phyloP scores from a whole-genome alignment of 1,140 invertebrate genomes.

The Drosophila baimaii region DNA sequence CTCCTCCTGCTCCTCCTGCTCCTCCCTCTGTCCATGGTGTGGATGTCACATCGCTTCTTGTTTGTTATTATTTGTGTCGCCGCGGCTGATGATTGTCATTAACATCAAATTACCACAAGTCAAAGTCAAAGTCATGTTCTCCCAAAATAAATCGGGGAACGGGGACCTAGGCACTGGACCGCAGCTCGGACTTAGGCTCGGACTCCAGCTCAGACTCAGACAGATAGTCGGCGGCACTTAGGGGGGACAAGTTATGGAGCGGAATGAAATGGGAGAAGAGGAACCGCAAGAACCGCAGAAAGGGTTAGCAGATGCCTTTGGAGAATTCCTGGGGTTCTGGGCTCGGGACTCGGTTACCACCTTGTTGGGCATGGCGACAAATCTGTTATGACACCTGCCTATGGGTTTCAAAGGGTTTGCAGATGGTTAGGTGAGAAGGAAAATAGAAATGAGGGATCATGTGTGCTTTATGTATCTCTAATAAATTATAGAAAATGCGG shows the following conservation, averaged over 20 bases:
- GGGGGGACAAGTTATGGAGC: slow-evolving; percentile 56
- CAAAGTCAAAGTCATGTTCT: slow-evolving; percentile 80
- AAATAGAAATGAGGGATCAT: too few species aligned
- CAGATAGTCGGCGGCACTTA: slow-evolving; percentile 66
- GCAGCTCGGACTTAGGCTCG: slow-evolving; percentile 3
- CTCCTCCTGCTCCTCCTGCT: neutral
- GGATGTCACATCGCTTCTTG: slow-evolving; percentile 51
- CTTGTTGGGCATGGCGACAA: slow-evolving; percentile 37
- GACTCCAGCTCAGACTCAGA: slow-evolving; percentile 48
- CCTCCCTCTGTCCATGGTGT: slow-evolving; percentile 38
- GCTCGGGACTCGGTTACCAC: slow-evolving; percentile 20
- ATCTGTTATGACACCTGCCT: slow-evolving; percentile 47
- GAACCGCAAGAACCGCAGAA: slow-evolving; percentile 45
- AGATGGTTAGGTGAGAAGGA: neutral
- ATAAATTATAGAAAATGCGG: too few species aligned
- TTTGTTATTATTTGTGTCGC: slow-evolving; percentile 53
- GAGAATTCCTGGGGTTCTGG: slow-evolving; percentile 4
- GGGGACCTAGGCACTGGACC: neutral
- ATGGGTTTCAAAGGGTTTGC: slow-evolving; percentile 2
- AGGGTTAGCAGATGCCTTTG: neutral
- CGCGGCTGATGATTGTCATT: slow-evolving; percentile 77
- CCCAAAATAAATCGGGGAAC: slow-evolving; percentile 35
- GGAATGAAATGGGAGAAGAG: slow-evolving; percentile 48
- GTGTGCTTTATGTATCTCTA: too few species aligned
- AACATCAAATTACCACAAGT: slow-evolving; percentile 83